Conservation (phyloP, 2,888 invertebrate genomes). For the Pollenia labialis region DNA sequence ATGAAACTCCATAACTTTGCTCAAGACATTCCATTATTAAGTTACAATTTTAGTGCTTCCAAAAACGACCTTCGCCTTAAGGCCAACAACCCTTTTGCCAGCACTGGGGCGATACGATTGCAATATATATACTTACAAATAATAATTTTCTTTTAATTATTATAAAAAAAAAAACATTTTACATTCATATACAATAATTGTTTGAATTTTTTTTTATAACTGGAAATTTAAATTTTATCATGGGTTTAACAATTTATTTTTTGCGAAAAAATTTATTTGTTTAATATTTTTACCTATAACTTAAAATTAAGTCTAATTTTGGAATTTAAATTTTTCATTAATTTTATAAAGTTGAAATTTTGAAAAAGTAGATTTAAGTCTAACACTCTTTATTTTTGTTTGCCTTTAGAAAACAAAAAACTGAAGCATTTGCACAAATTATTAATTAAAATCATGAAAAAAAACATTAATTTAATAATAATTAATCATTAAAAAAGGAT, state of each 20-base stretch:
- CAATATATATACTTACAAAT: conserved; percentile 58
- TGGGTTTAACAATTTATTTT: conserved; percentile 66
- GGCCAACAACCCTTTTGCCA: conserved; percentile 32
- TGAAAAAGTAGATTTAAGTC: conserved; percentile 63
- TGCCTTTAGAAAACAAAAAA: conserved; percentile 40
- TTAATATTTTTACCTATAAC: conserved; percentile 57
- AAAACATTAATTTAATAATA: neutral
- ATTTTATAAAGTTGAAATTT: conserved; percentile 45
- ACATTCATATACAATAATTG: conserved; percentile 61
- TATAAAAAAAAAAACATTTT: conserved; percentile 30
- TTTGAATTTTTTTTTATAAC: conserved; percentile 36
- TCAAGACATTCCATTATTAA: conserved; percentile 66
- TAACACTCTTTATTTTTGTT: conserved; percentile 25
- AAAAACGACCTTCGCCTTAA: conserved; percentile 17
- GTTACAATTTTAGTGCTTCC: conserved; percentile 58
- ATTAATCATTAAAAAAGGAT: conserved; percentile 40
- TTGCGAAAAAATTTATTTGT: conserved; percentile 43
- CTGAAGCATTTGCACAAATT: conserved; percentile 67
- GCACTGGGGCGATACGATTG: conserved; percentile 67
- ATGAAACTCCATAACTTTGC: conserved; percentile 56
- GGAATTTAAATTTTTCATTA: conserved; percentile 30
- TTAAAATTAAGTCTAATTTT: conserved; percentile 71
- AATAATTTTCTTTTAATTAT: conserved; percentile 22
- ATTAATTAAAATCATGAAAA: conserved; percentile 39
- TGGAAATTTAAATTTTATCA: conserved; percentile 47